These are phyloP conservation scores for Pseudobourletiella spinata DNA, from an alignment of 1,140 invertebrate species.

Conservation along the genomic window DNA sequence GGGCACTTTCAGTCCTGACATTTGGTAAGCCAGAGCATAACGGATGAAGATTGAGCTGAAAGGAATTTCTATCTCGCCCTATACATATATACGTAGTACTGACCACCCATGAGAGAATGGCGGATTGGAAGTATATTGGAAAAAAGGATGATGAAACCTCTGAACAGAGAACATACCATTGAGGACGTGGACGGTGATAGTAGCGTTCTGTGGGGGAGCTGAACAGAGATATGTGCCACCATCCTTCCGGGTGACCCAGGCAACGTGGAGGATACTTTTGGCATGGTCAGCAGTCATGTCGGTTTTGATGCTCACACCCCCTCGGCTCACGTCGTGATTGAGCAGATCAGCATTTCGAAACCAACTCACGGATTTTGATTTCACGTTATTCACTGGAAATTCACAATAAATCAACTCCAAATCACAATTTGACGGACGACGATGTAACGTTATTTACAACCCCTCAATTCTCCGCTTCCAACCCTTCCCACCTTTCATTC, in stretches of 20 bases:
- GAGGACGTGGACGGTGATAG: conserved; percentile 59
- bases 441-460: too few species aligned
- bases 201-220: conserved; percentile 42
- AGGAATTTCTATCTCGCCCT: too few species aligned
- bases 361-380: conserved; percentile 32
- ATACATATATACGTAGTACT: too few species aligned
- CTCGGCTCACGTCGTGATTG: conserved; percentile 33
- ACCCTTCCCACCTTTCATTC: too few species aligned
- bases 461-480: too few species aligned
- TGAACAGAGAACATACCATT: conserved; percentile 53
- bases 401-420: not conserved
- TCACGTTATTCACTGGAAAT: conserved; percentile 33
- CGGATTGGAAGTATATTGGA: too few species aligned
- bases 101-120: too few species aligned
- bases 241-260: conserved; percentile 61
- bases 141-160: too few species aligned
- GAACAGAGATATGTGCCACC: conserved; percentile 46
- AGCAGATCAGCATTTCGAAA: conserved; percentile 32
- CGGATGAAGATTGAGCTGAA: too few species aligned
- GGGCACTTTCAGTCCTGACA: too few species aligned
- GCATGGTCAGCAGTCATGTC: conserved; percentile 64
- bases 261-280: conserved; percentile 62
- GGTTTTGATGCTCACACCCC: conserved; percentile 56
- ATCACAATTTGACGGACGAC: not conserved
- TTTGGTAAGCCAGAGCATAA: too few species aligned